phyloP scores from a whole-genome alignment of 1,140 invertebrate genomes.

The Archegozetes longisetosus region DNA sequence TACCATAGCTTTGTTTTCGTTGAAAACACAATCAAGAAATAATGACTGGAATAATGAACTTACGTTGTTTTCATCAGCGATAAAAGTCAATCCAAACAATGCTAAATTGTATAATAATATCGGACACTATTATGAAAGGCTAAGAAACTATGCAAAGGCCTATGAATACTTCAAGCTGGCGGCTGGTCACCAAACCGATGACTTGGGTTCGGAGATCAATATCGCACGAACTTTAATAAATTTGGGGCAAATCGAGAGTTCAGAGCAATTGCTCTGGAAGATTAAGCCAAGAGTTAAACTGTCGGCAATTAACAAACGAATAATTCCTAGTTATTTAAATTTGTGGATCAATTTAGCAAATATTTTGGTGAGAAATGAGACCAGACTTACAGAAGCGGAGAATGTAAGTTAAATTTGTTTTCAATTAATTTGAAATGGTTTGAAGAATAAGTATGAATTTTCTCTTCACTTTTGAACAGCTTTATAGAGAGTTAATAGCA shows the following conservation, averaged over 20 bases:
- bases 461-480: neutral
- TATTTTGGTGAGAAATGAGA: slow-evolving; percentile 1
- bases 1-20: neutral
- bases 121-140: slow-evolving; percentile 80
- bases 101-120: slow-evolving; percentile 96
- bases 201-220: slow-evolving; percentile 93
- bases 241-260: slow-evolving; percentile 73
- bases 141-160: slow-evolving; percentile 65
- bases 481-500: slow-evolving; percentile 6
- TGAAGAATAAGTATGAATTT: neutral
- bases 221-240: slow-evolving; percentile 88
- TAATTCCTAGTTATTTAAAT: slow-evolving; percentile 13
- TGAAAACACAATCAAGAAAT: slow-evolving; percentile 5
- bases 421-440: neutral
- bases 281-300: slow-evolving; percentile 3
- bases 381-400: slow-evolving; percentile 10
- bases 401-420: slow-evolving; percentile 9
- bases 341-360: slow-evolving; percentile 10
- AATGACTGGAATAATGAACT: slow-evolving; percentile 55
- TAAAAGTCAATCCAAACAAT: slow-evolving; percentile 72
- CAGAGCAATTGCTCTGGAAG: slow-evolving; percentile 79
- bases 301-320: slow-evolving; percentile 6
- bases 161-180: slow-evolving; percentile 82
- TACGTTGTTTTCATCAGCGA: slow-evolving; percentile 79
- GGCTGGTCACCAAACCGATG: slow-evolving; percentile 82